Evolutionary conservation across 2,113 vertebrate genomes (phyloP).

Genomic region (Grammomys dolichurus): DNA sequence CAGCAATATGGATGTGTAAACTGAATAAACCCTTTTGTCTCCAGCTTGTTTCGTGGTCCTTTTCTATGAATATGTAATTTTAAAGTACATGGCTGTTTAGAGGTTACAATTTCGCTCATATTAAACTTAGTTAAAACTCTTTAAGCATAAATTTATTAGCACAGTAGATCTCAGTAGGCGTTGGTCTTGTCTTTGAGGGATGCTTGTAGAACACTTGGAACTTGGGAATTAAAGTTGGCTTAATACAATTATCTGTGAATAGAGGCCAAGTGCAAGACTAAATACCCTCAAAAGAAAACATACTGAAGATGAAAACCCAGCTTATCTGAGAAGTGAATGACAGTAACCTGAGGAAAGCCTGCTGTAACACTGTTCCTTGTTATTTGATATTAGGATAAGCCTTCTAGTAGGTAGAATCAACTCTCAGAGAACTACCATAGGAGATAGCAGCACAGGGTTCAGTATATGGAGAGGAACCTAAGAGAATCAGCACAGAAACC

Average conservation of each 20-base stretch:
- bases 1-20: too few species aligned
- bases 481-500: not conserved
- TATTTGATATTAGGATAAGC: not conserved
- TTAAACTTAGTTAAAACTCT: not conserved
- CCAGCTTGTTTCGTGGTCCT: too few species aligned
- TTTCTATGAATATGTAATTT: not conserved
- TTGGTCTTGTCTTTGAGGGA: not conserved
- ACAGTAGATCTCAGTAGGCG: not conserved
- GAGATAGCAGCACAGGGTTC: not conserved
- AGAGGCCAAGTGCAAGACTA: not conserved
- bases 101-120: not conserved
- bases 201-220: not conserved
- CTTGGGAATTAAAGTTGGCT: not conserved
- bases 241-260: not conserved
- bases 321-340: not conserved
- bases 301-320: not conserved
- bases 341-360: not conserved
- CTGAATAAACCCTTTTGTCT: too few species aligned
- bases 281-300: not conserved
- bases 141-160: not conserved
- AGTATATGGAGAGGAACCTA: not conserved
- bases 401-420: not conserved
- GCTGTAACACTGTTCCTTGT: not conserved
- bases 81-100: not conserved
- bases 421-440: too few species aligned